These are phyloP conservation scores for Emberiza fucata DNA, from an alignment of 2,113 vertebrate species.

Conservation along the genomic window DNA sequence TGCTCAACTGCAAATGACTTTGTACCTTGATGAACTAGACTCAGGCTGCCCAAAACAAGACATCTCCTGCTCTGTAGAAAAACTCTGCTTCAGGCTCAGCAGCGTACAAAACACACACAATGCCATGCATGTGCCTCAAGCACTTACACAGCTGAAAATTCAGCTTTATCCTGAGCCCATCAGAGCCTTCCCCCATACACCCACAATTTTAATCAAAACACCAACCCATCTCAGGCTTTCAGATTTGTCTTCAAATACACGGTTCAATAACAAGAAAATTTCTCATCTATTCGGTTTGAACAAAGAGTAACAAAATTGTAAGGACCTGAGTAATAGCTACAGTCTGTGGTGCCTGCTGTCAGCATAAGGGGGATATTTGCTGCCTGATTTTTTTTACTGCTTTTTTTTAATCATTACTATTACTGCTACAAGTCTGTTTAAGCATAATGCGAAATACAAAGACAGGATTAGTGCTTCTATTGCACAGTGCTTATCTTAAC, in stretches of 20 bases:
- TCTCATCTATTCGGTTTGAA: not conserved
- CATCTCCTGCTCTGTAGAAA: rapidly evolving
- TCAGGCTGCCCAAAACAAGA: not conserved
- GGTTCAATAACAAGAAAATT: not conserved
- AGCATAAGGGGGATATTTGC: not conserved
- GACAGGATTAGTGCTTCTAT: not conserved
- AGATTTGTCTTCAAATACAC: not conserved
- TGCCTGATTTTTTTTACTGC: not conserved
- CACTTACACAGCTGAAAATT: not conserved
- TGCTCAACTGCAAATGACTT: not conserved
- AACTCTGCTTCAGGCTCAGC: not conserved
- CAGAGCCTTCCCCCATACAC: not conserved
- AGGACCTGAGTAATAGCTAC: not conserved
- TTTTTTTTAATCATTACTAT: not conserved
- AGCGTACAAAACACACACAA: not conserved
- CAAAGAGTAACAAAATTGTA: not conserved
- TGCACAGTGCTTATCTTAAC: not conserved
- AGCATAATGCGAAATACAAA: not conserved
- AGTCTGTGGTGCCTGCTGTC: not conserved
- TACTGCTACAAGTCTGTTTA: not conserved
- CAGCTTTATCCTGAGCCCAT: not conserved
- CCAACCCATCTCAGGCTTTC: not conserved
- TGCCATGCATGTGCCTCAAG: not conserved
- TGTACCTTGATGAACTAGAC: not conserved
- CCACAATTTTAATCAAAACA: not conserved